Evolutionary conservation across 2,797 vertebrate species (phyloP).

Genomic region (Ctenopoma multispine): DNA sequence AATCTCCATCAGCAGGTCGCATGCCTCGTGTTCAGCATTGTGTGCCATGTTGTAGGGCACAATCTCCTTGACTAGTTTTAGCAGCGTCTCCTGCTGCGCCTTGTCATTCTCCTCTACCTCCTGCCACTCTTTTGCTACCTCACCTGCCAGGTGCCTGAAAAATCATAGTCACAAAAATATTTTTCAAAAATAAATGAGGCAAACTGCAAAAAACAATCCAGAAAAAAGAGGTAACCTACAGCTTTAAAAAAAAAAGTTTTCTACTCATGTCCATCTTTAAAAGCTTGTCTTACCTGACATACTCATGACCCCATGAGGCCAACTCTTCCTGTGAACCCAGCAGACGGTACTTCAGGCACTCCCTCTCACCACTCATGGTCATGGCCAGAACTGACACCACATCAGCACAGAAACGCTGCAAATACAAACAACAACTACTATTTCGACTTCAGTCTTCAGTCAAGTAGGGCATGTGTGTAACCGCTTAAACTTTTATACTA

Average conservation of each 20-base stretch:
- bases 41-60: constrained; percentile 99
- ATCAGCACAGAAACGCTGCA: constrained; percentile 94
- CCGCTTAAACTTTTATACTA: too few relatives aligned
- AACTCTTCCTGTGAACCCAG: constrained; percentile 96
- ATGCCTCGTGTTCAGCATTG: constrained; percentile 97
- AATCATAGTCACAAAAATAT: not conserved
- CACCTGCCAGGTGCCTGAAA: constrained; percentile 93
- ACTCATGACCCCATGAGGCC: constrained; percentile 98
- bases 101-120: constrained; percentile 97
- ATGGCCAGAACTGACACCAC: constrained; percentile 98
- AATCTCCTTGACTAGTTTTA: constrained; percentile 96
- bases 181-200: not conserved
- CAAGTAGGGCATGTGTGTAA: not conserved
- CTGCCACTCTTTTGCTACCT: constrained; percentile 99
- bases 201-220: not conserved
- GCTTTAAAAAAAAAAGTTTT: too few relatives aligned
- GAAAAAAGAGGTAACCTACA: too few relatives aligned
- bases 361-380: constrained; percentile 98
- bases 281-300: constrained; percentile 88
- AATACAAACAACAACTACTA: constrained; percentile 34
- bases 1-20: constrained; percentile 98
- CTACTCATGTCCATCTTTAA: too few relatives aligned
- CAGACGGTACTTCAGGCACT: constrained; percentile 96
- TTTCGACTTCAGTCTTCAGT: not conserved
- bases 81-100: constrained; percentile 91